Conservation (phyloP, 2,113 vertebrate species). For the Hypocryptadius cinnamomeus region DNA sequence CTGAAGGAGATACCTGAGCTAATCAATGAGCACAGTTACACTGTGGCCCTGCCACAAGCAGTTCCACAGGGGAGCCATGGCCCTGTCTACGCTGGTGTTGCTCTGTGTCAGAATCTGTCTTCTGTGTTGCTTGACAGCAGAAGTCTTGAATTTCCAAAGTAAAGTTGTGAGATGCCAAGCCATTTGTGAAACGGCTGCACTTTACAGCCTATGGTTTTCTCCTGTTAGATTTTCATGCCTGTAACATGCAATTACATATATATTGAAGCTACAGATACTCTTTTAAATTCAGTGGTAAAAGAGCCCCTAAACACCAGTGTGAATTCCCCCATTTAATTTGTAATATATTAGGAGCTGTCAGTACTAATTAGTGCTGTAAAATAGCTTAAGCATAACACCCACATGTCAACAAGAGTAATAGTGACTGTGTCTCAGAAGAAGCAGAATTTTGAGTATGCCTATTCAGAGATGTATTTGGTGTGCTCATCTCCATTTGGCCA, state of each 20-base stretch:
- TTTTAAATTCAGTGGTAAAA: background rate
- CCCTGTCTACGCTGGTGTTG: background rate
- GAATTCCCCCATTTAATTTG: slow-evolving; percentile 47
- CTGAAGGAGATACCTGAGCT: background rate
- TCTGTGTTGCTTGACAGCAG: background rate
- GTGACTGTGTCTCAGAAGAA: background rate
- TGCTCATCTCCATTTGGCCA: background rate
- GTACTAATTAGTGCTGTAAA: slow-evolving; percentile 18
- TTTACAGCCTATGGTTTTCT: background rate
- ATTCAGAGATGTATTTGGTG: background rate
- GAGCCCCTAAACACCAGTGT: background rate
- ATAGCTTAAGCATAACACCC: slow-evolving; percentile 2
- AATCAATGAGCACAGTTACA: background rate
- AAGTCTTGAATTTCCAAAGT: background rate
- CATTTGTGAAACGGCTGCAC: background rate
- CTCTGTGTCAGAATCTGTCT: background rate
- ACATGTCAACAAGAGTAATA: slow-evolving; percentile 1
- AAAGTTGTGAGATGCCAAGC: background rate
- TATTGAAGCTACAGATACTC: slow-evolving; percentile 1
- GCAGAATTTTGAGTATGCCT: background rate
- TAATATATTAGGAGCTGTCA: slow-evolving; percentile 42
- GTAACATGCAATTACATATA: slow-evolving; percentile 10
- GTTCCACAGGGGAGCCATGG: background rate
- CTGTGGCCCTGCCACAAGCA: background rate
- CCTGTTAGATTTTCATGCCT: background rate